Evolutionary conservation across 2,888 invertebrate species (phyloP).

Genomic region (Idaea biselata): DNA sequence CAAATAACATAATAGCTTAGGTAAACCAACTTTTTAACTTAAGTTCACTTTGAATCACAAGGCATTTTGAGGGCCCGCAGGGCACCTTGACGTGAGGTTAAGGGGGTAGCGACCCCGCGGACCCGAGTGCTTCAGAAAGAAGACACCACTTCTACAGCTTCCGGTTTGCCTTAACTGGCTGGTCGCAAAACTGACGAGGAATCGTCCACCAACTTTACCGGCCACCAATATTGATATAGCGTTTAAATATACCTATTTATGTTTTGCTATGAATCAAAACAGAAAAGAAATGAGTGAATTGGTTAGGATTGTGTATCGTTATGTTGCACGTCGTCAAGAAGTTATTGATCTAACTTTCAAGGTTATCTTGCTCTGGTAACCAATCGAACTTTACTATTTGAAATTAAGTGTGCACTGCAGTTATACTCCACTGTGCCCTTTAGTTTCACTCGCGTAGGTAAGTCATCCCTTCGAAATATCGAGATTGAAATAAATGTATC

Average conservation of each 20-base stretch:
- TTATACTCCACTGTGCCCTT: conserved; percentile 3
- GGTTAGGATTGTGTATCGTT: background rate
- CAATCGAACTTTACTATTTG: background rate
- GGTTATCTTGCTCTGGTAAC: conserved; percentile 2
- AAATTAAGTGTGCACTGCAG: background rate
- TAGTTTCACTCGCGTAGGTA: no score
- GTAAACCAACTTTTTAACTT: no score
- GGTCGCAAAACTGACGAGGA: conserved; percentile 5
- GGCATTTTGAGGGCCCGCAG: no score
- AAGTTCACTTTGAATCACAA: no score
- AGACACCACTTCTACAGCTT: no score
- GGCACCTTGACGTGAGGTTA: no score
- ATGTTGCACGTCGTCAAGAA: background rate
- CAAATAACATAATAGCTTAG: no score
- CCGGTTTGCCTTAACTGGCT: no score
- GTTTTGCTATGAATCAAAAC: background rate
- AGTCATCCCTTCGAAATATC: no score
- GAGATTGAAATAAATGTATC: no score
- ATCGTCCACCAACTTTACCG: conserved; percentile 9
- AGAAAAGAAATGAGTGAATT: background rate
- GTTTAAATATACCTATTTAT: background rate
- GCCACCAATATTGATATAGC: background rate
- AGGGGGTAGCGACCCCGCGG: no score
- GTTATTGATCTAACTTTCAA: conserved; percentile 18
- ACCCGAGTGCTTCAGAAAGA: no score